phyloP scores from a whole-genome alignment of 2,888 invertebrate species.

The Amphipoea oculea region DNA sequence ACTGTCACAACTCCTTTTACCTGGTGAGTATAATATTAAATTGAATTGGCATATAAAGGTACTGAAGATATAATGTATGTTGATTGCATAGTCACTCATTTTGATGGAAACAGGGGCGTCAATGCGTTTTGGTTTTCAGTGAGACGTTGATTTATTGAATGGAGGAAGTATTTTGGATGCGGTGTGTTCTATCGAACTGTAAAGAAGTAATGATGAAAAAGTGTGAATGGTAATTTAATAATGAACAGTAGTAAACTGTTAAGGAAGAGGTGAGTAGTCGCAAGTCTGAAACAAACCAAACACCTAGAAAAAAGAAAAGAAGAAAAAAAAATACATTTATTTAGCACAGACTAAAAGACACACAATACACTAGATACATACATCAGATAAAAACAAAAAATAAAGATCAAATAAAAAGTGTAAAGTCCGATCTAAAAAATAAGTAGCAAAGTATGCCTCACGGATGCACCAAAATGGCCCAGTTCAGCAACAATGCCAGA shows the following conservation, averaged over 20 bases:
- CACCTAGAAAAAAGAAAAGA: no score
- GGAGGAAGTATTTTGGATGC: not conserved
- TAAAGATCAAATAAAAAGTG: no score
- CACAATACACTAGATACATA: no score
- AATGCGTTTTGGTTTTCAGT: constrained; percentile 6
- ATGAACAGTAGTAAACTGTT: not conserved
- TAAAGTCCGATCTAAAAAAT: no score
- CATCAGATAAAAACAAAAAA: no score
- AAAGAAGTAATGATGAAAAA: not conserved
- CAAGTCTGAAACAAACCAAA: not conserved
- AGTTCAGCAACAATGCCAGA: no score
- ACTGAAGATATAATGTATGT: constrained; percentile 2
- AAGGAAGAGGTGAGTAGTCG: not conserved
- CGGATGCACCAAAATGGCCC: no score
- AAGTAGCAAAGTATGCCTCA: no score
- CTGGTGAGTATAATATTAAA: constrained; percentile 67
- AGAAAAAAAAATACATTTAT: no score
- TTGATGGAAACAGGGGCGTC: constrained; percentile 20
- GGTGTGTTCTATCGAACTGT: not conserved
- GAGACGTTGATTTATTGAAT: constrained; percentile 4
- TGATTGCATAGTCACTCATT: constrained; percentile 11
- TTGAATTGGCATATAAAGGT: constrained; percentile 71
- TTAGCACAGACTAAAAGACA: no score
- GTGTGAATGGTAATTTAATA: not conserved
- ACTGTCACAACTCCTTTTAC: constrained; percentile 71